Percentiles rank a stretch among this genome's conserved stretches.
Conservation (phyloP, 2,113 vertebrate genomes). For the Siphamia tubifer region DNA sequence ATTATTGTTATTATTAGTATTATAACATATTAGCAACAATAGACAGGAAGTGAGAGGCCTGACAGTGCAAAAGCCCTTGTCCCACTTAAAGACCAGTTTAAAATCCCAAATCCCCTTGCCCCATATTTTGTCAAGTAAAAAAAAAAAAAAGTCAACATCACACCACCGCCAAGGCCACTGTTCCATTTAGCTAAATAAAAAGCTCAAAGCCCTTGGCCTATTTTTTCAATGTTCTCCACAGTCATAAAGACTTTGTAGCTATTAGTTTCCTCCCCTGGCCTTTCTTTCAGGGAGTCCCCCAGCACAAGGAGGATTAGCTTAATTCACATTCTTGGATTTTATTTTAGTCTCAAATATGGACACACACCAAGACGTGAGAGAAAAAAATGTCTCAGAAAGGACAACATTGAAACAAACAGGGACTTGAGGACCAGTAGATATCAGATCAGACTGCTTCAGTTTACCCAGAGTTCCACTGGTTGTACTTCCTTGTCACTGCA, state of each 20-base stretch:
- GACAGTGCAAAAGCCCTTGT: slow-evolving; percentile 37
- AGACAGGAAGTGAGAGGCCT: slow-evolving; percentile 4
- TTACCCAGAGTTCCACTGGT: background rate
- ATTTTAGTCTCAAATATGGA: background rate
- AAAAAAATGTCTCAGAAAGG: background rate
- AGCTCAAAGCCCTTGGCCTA: slow-evolving; percentile 59
- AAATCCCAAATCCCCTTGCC: slow-evolving; percentile 57
- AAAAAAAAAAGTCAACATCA: slow-evolving; percentile 50
- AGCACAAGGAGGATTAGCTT: slow-evolving; percentile 24
- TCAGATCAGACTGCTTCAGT: background rate
- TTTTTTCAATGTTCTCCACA: slow-evolving; percentile 41
- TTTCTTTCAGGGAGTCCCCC: slow-evolving; percentile 6
- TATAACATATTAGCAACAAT: background rate
- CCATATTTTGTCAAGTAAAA: slow-evolving; percentile 54
- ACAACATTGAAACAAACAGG: background rate
- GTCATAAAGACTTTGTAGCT: slow-evolving; percentile 31
- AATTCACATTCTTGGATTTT: slow-evolving; percentile 8
- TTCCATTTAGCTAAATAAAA: slow-evolving; percentile 55
- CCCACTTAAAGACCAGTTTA: slow-evolving; percentile 55
- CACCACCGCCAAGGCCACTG: slow-evolving; percentile 36
- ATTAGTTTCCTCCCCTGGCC: slow-evolving; percentile 34
- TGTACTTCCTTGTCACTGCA: rapidly evolving
- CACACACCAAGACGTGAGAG: background rate
- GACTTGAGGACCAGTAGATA: no score
- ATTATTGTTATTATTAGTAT: no score